Percentiles rank a stretch among this genome's conserved stretches.
Conservation (phyloP, 1,140 invertebrate species). For the Zelostemma sp. region DNA sequence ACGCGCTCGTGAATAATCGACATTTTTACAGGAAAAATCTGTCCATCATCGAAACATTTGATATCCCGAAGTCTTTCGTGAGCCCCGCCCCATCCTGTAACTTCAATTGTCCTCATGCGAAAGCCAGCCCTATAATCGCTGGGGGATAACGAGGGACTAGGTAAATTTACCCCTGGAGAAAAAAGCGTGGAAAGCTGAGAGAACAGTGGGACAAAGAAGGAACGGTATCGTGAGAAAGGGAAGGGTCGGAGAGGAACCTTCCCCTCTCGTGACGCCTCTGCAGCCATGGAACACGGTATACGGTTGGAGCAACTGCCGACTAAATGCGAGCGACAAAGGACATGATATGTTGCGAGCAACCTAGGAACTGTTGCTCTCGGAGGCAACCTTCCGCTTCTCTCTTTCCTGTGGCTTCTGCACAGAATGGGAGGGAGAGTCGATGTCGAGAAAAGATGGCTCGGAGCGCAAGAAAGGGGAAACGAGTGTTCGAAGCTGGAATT, state of each 20-base stretch:
- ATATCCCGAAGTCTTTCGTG: constrained; percentile 19
- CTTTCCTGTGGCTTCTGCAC: constrained; percentile 20
- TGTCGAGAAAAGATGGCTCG: not conserved
- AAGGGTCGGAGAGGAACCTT: constrained; percentile 21
- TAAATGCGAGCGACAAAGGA: constrained; percentile 40
- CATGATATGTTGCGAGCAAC: constrained; percentile 35
- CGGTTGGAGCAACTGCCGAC: constrained; percentile 42
- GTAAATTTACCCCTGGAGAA: constrained; percentile 38
- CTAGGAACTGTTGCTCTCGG: constrained; percentile 21
- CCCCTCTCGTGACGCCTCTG: constrained; percentile 13
- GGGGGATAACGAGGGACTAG: constrained; percentile 40
- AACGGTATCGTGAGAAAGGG: constrained; percentile 13
- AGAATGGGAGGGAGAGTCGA: constrained; percentile 11
- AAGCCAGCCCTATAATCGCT: constrained; percentile 58
- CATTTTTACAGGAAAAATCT: constrained; percentile 15
- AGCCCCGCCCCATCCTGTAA: constrained; percentile 54
- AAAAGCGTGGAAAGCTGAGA: constrained; percentile 18
- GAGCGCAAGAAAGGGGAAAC: constrained; percentile 5
- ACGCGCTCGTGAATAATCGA: constrained; percentile 23
- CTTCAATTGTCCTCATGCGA: constrained; percentile 58
- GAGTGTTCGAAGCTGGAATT: constrained; percentile 24
- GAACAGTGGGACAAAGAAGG: constrained; percentile 33
- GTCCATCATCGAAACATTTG: constrained; percentile 11
- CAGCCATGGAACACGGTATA: constrained; percentile 35
- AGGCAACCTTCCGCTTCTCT: constrained; percentile 22